phyloP scores from a whole-genome alignment of 2,797 vertebrate species.

The Eidolon dupreanum region DNA sequence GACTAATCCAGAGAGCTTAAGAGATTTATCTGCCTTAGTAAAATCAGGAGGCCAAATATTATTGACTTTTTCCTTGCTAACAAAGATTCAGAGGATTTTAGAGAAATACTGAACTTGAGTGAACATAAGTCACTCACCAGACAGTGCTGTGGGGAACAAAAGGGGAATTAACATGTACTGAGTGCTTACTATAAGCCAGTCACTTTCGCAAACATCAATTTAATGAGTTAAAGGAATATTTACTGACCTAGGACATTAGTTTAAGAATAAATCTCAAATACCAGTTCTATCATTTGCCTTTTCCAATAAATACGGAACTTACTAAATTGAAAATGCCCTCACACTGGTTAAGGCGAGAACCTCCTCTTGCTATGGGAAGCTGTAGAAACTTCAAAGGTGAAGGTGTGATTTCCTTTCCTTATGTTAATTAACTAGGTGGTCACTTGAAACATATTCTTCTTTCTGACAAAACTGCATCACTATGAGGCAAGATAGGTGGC shows the following conservation, averaged over 20 bases:
- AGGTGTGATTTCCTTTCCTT: neutral
- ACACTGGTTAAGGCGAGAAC: neutral
- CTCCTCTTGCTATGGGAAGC: neutral
- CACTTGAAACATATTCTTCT: neutral
- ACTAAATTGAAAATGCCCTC: neutral
- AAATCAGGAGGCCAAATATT: conserved; percentile 3
- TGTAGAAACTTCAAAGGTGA: neutral
- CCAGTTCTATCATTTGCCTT: neutral
- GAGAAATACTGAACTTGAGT: neutral
- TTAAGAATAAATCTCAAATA: neutral
- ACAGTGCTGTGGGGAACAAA: neutral
- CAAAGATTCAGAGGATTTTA: conserved; percentile 9
- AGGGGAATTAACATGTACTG: neutral
- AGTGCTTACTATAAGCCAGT: neutral
- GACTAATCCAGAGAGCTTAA: neutral
- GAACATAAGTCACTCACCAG: neutral
- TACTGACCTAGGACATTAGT: neutral
- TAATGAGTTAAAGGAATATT: conserved; percentile 15
- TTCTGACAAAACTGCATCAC: neutral
- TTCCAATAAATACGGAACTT: neutral
- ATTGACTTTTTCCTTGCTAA: neutral
- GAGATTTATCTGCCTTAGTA: neutral
- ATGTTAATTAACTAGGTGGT: neutral
- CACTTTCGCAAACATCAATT: neutral
- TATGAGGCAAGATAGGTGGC: neutral